These are phyloP conservation scores for Linnaemya tessellans DNA, from an alignment of 2,888 invertebrate species.

Conservation along the genomic window DNA sequence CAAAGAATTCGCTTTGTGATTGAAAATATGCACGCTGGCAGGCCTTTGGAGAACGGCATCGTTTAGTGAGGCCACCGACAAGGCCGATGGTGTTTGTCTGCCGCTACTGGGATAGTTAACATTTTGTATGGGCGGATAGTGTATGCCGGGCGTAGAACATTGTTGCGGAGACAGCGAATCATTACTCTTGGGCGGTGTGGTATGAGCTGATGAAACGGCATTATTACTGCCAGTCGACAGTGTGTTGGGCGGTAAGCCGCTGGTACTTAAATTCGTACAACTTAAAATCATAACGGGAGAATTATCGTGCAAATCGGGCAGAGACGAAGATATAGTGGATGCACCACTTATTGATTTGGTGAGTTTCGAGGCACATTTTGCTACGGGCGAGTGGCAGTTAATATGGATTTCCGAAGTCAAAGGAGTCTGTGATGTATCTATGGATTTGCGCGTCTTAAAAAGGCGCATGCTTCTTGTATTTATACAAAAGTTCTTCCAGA, in stretches of 20 bases:
- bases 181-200: conserved; percentile 70
- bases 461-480: conserved; percentile 79
- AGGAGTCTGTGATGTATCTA: conserved; percentile 78
- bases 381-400: conserved; percentile 65
- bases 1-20: conserved; percentile 74
- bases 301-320: conserved; percentile 82
- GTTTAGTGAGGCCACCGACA: conserved; percentile 78
- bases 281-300: conserved; percentile 83
- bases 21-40: conserved; percentile 66
- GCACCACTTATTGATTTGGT: conserved; percentile 78
- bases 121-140: conserved; percentile 72
- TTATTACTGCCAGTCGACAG: conserved; percentile 58
- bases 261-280: conserved; percentile 81
- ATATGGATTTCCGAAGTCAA: conserved; percentile 48
- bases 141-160: conserved; percentile 74
- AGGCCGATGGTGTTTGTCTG: conserved; percentile 78
- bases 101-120: conserved; percentile 75
- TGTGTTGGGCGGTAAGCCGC: conserved; percentile 73
- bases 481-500: conserved; percentile 48
- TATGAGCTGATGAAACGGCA: conserved; percentile 57
- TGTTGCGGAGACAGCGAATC: conserved; percentile 70
- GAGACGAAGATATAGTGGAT: conserved; percentile 81
- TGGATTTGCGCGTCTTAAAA: conserved; percentile 83
- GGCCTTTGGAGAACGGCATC: conserved; percentile 75
- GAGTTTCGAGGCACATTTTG: conserved; percentile 77